Conservation (phyloP, 2,888 invertebrate species). For the Apomyelois bistriatella region DNA sequence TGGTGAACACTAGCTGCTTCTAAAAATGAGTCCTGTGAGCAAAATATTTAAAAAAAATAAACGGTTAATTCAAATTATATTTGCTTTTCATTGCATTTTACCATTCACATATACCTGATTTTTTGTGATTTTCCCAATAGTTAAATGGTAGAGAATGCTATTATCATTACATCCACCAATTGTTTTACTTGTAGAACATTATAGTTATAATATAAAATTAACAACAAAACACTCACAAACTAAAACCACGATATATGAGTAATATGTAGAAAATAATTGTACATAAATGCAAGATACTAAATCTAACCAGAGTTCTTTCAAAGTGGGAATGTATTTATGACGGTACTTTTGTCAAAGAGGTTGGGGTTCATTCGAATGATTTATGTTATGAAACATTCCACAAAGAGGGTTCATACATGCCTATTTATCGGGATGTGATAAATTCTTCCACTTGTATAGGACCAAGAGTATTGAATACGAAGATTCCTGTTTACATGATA, state of each 20-base stretch:
- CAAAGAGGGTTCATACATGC: constrained; percentile 59
- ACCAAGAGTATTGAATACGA: constrained; percentile 36
- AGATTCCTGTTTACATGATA: constrained; percentile 33
- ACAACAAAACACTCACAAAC: too few species aligned
- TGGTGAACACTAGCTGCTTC: too few species aligned
- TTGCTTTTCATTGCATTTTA: too few species aligned
- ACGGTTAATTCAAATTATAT: too few species aligned
- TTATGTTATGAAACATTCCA: constrained; percentile 63
- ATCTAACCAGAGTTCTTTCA: constrained; percentile 4
- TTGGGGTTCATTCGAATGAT: constrained; percentile 62
- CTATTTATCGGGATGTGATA: constrained; percentile 62
- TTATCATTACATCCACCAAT: too few species aligned
- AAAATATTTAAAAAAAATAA: too few species aligned
- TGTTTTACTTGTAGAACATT: too few species aligned
- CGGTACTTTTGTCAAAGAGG: constrained; percentile 62
- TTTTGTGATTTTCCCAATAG: too few species aligned
- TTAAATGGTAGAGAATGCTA: too few species aligned
- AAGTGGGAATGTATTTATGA: constrained; percentile 53
- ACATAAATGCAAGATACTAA: constrained; percentile 1
- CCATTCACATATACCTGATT: too few species aligned
- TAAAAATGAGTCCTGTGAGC: too few species aligned
- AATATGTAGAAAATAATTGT: neutral
- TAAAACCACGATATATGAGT: neutral
- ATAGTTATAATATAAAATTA: too few species aligned
- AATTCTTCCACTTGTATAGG: constrained; percentile 50